Evolutionary conservation across 2,888 invertebrate species (phyloP), one percentile per base, ranked within the genome.

Genomic region (Mesoligia furuncula): DNA sequence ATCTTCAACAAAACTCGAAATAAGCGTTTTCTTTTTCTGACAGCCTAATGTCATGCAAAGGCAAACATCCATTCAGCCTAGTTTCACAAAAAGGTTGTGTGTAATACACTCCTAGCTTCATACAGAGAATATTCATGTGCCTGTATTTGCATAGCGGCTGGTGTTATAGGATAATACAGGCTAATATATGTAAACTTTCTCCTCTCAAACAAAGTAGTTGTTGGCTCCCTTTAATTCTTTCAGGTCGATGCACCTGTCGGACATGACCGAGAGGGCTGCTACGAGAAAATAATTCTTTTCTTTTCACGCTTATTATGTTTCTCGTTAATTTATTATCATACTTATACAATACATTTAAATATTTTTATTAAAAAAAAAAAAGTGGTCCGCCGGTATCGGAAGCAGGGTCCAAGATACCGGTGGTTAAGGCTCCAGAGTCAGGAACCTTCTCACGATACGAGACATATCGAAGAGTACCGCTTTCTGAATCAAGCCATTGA

Each of bases 141-240:
- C 17, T 27, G 27, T 13, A 68, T 79, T 54, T 75, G 54, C 64
- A 71, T 79, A 62, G 1, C 36, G 66, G 42, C 51, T 64, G 13
- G 67, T 72, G 70, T 75, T 70, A 57, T 75, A 85, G 83, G 86
- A 83, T 83, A 84, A 83, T 73, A 70, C 66, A 51, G 7, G 59
- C 42, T 82, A 81, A 87, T 87, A 80, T 84, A 84, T 81, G 81
- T 80, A 45, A 61, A 87, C 87, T 88, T 89, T 88, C 88, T 87
- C 81, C 70, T 79, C 69, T 82, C 39, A 59, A 72, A 85, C 86
- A 79, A 81, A 80, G 80, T 72, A 65, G 75, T 83, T 80, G 84
- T 31, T 65, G 74, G 31, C 62, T 83, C 88, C 88, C 88, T 88
- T 85, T 82, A 77, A 82, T 83, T 84, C 81, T 78, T 70, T 73